These are phyloP conservation scores for Liolophura sinensis DNA, from an alignment of 1,140 invertebrate genomes.

Conservation along the genomic window DNA sequence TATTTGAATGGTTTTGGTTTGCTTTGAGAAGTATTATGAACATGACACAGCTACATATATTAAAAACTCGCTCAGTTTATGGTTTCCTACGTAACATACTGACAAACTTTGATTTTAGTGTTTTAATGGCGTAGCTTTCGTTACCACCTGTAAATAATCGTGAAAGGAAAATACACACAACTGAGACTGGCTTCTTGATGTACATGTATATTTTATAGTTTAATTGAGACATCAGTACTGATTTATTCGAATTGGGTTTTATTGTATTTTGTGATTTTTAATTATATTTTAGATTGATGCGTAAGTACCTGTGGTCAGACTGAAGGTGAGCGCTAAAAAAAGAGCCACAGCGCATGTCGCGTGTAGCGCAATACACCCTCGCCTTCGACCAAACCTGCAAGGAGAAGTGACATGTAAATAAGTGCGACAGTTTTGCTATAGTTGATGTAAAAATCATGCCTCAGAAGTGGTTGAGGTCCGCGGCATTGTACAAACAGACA, in stretches of 20 bases:
- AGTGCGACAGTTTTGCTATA: neutral
- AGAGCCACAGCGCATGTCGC: conserved; percentile 1
- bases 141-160: no score
- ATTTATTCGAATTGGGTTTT: no score
- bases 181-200: no score
- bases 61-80: no score
- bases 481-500: no score
- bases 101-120: no score
- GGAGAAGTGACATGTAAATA: neutral
- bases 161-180: no score
- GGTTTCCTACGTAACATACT: no score
- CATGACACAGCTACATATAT: conserved; percentile 11
- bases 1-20: neutral
- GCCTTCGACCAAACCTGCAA: conserved; percentile 3
- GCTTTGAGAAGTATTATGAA: conserved; percentile 4
- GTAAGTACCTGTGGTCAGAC: conserved; percentile 3
- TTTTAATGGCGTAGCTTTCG: no score
- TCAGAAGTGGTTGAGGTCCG: neutral
- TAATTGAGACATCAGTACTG: no score
- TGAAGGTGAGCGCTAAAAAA: neutral
- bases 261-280: neutral
- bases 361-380: conserved; percentile 3
- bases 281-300: no score
- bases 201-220: no score
- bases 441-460: neutral